These are phyloP conservation scores for Drosophila paucipuncta DNA, from an alignment of 2,888 invertebrate species.

Conservation along the genomic window DNA sequence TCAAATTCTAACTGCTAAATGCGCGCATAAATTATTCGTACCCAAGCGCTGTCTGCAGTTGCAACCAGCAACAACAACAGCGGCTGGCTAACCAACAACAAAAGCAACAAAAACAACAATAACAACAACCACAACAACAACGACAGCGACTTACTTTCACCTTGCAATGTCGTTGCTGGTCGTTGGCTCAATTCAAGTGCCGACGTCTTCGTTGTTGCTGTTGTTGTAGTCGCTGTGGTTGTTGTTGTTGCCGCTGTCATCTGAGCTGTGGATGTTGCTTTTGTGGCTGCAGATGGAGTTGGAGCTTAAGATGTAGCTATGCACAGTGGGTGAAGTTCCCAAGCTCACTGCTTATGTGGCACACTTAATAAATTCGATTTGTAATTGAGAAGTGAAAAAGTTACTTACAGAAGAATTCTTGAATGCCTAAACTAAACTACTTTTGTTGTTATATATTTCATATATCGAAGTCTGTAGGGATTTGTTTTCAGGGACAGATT, in stretches of 20 bases:
- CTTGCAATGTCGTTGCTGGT: slow-evolving; percentile 85
- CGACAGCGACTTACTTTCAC: slow-evolving; percentile 84
- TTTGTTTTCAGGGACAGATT: neutral
- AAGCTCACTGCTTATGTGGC: neutral
- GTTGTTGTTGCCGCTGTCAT: slow-evolving; percentile 45
- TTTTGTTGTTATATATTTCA: neutral
- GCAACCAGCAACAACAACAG: slow-evolving; percentile 22
- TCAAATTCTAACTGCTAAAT: slow-evolving; percentile 72
- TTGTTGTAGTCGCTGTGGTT: slow-evolving; percentile 2
- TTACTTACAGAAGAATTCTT: neutral
- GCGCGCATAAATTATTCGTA: slow-evolving; percentile 62
- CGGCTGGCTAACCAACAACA: slow-evolving; percentile 22
- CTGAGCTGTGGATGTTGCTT: slow-evolving; percentile 54
- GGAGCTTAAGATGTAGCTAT: neutral
- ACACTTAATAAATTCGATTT: neutral
- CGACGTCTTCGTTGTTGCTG: slow-evolving; percentile 28
- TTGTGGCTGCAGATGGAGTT: slow-evolving; percentile 10
- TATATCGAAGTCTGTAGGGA: neutral
- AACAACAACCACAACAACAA: slow-evolving; percentile 52
- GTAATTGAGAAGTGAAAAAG: neutral
- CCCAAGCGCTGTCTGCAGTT: slow-evolving; percentile 35
- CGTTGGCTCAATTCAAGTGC: slow-evolving; percentile 83
- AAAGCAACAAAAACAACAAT: slow-evolving; percentile 34
- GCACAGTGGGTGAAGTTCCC: neutral
- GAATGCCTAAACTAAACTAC: neutral